A percentile compares a stretch with the other conserved stretches of the same genome.
phyloP scores from a whole-genome alignment of 2,888 invertebrate species.

The Lymantria monacha region DNA sequence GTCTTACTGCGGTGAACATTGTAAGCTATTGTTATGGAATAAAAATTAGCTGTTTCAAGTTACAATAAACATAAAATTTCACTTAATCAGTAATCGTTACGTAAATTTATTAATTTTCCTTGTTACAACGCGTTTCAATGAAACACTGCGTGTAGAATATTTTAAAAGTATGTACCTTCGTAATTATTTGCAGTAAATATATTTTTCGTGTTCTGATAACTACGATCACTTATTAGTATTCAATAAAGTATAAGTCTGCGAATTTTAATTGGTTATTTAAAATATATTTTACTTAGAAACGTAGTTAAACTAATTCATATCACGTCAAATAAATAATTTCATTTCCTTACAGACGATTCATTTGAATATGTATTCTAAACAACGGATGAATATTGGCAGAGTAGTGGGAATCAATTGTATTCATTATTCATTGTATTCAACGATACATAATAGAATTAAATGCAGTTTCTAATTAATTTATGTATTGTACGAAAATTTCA shows the following conservation, averaged over 20 bases:
- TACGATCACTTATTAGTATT: neutral
- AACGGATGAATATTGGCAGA: conserved; percentile 14
- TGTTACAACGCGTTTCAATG: neutral
- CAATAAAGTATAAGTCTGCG: neutral
- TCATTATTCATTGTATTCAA: conserved; percentile 17
- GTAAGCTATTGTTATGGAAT: conserved; percentile 17
- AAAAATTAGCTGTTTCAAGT: conserved; percentile 19
- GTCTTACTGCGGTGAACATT: conserved; percentile 22
- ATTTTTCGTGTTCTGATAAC: no score
- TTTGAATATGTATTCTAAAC: neutral
- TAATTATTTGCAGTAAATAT: no score
- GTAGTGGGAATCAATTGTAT: conserved; percentile 5
- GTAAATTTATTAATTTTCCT: conserved; percentile 2
- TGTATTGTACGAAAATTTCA: conserved; percentile 9
- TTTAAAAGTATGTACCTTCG: no score
- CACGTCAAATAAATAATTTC: conserved; percentile 14
- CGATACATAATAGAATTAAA: conserved; percentile 17
- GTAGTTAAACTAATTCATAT: conserved; percentile 7
- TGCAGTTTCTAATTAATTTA: conserved; percentile 20
- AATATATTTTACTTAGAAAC: neutral
- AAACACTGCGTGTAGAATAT: neutral
- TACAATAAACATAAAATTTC: conserved; percentile 6
- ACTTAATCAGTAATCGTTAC: conserved; percentile 4
- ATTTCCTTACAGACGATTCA: conserved; percentile 1
- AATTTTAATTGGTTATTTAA: neutral